These are phyloP conservation scores for Heteronetta atricapilla DNA, from an alignment of 2,113 vertebrate species.

Conservation along the genomic window DNA sequence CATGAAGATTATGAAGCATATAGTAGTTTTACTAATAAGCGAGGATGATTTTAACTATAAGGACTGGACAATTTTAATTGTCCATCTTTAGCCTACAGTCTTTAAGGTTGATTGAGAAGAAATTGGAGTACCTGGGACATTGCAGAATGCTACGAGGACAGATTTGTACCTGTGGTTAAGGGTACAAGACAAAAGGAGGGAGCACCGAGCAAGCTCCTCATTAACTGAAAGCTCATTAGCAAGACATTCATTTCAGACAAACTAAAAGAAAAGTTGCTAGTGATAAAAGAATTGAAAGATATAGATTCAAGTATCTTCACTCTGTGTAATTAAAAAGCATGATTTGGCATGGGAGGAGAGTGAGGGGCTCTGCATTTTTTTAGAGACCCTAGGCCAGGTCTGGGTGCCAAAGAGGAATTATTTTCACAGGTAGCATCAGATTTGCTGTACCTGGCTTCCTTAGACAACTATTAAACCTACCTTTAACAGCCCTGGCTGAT, in stretches of 20 bases:
- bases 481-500: too few species aligned
- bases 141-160: not conserved
- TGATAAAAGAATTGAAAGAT: not conserved
- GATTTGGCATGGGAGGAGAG: not conserved
- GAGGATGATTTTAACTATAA: not conserved
- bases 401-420: not conserved
- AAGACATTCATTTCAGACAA: not conserved
- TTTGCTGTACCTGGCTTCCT: not conserved
- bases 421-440: not conserved
- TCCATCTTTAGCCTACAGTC: not conserved
- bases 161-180: not conserved
- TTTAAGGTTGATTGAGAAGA: not conserved
- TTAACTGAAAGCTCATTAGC: not conserved
- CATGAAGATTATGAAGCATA: not conserved
- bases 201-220: not conserved
- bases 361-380: not conserved
- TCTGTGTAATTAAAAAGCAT: not conserved
- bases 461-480: accelerated
- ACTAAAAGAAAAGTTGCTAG: not conserved
- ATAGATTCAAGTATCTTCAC: not conserved
- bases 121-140: not conserved
- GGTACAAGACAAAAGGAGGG: not conserved
- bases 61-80: not conserved
- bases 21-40: accelerated
- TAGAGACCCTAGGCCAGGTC: not conserved